These are phyloP conservation scores for Cantharis rufa DNA, from an alignment of 2,888 invertebrate genomes.

Conservation along the genomic window DNA sequence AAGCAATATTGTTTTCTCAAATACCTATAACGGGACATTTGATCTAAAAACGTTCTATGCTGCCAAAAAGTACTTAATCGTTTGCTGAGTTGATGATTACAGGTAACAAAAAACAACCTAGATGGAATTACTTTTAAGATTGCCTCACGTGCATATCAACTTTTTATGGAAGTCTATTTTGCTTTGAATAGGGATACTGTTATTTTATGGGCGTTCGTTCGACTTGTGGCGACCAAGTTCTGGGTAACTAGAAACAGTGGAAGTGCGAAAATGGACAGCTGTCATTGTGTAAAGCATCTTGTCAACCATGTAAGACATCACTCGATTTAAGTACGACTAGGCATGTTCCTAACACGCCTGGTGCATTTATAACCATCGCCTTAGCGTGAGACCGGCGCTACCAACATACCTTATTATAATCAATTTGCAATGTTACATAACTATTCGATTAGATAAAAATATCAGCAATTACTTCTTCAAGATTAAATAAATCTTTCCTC, in stretches of 20 bases:
- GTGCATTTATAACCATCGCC: slow-evolving; percentile 34
- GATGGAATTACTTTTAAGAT: slow-evolving; percentile 50
- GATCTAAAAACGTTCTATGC: slow-evolving; percentile 45
- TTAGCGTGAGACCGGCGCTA: slow-evolving; percentile 36
- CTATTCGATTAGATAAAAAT: slow-evolving; percentile 3
- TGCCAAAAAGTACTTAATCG: slow-evolving; percentile 50
- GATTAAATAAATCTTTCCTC: neutral
- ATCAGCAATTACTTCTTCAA: neutral
- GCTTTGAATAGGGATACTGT: slow-evolving; percentile 30
- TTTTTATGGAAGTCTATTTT: slow-evolving; percentile 38
- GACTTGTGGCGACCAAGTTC: slow-evolving; percentile 15
- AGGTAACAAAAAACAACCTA: slow-evolving; percentile 39
- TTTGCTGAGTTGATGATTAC: slow-evolving; percentile 35
- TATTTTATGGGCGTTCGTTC: slow-evolving; percentile 26
- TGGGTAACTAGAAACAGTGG: slow-evolving; percentile 29
- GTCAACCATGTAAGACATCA: slow-evolving; percentile 35
- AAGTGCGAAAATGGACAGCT: slow-evolving; percentile 35
- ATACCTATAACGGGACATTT: slow-evolving; percentile 44
- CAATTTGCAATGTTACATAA: slow-evolving; percentile 28
- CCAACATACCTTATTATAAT: slow-evolving; percentile 24
- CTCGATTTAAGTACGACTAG: slow-evolving; percentile 32
- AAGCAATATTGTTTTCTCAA: slow-evolving; percentile 34
- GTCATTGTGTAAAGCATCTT: slow-evolving; percentile 38
- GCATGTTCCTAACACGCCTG: slow-evolving; percentile 31
- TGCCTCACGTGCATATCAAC: slow-evolving; percentile 47